Percentiles rank a stretch among this genome's conserved stretches.
Conservation (phyloP, 35 echinoderm and acorn worm species). For the Holothuria glaberrima region DNA sequence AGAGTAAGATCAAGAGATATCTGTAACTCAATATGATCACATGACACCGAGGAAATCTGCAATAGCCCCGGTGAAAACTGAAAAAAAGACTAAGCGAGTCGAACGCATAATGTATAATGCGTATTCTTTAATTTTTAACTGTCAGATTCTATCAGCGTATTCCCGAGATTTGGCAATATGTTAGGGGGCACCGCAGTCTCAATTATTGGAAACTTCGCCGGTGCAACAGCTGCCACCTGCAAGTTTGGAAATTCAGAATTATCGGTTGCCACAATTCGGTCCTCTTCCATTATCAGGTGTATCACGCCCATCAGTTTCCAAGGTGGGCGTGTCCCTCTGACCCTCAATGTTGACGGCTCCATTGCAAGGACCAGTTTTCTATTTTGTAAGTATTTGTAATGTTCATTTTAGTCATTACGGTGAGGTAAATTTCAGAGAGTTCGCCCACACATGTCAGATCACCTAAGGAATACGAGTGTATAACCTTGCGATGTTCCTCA, state of each 20-base stretch:
- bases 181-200: constrained; percentile 2
- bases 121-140: no score
- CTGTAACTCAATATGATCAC: no score
- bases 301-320: constrained; percentile 8
- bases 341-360: neutral
- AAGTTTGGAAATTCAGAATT: constrained; percentile 4
- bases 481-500: no score
- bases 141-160: neutral
- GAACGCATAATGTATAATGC: no score
- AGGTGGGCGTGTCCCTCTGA: neutral
- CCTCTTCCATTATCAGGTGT: neutral
- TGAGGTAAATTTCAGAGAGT: no score
- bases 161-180: constrained; percentile 14
- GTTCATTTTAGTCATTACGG: no score
- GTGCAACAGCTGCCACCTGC: neutral
- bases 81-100: no score
- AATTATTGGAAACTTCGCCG: neutral
- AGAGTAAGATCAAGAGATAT: no score
- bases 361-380: neutral
- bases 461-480: no score
- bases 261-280: neutral
- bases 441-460: no score
- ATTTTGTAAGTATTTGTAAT: constrained; percentile 1
- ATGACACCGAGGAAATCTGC: no score
- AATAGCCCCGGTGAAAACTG: no score